Percentiles rank a stretch among this genome's conserved stretches.
phyloP scores from a whole-genome alignment of 2,113 vertebrate genomes.

The Amblyornis subalaris region DNA sequence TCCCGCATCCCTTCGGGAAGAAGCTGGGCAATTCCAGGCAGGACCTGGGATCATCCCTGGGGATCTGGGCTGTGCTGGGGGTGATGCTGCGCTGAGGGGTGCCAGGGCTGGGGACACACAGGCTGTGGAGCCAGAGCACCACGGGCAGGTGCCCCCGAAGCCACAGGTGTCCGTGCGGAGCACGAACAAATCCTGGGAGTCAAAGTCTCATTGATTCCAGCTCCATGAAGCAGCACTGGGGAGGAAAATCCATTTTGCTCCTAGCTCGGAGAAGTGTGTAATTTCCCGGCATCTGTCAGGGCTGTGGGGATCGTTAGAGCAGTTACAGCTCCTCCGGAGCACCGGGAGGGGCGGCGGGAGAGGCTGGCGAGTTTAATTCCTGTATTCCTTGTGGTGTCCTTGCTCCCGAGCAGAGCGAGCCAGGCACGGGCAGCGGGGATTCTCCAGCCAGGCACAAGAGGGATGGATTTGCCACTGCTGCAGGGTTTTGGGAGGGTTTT shows the following conservation, averaged over 20 bases:
- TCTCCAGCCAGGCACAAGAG: background rate
- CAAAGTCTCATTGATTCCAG: background rate
- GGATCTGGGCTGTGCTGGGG: accelerated
- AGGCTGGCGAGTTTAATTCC: background rate
- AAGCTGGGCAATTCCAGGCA: background rate
- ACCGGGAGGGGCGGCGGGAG: background rate
- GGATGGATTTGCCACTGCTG: background rate
- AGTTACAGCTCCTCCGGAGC: background rate
- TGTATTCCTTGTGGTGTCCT: accelerated
- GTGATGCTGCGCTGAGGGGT: background rate
- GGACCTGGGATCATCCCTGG: background rate
- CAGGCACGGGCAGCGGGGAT: background rate
- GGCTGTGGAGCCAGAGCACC: background rate
- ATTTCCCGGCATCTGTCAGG: conserved; percentile 9
- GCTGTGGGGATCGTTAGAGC: background rate
- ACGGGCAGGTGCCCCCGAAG: background rate
- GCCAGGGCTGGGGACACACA: background rate
- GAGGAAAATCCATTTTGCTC: conserved; percentile 39
- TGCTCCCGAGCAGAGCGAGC: accelerated
- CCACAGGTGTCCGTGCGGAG: accelerated
- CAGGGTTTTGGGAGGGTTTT: accelerated
- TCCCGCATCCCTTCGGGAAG: background rate
- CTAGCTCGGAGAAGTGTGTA: background rate
- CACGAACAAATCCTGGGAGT: background rate
- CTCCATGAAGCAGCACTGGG: background rate